Evolutionary conservation across 2,888 invertebrate species (phyloP).

Genomic region (Cryptosula pallasiana): DNA sequence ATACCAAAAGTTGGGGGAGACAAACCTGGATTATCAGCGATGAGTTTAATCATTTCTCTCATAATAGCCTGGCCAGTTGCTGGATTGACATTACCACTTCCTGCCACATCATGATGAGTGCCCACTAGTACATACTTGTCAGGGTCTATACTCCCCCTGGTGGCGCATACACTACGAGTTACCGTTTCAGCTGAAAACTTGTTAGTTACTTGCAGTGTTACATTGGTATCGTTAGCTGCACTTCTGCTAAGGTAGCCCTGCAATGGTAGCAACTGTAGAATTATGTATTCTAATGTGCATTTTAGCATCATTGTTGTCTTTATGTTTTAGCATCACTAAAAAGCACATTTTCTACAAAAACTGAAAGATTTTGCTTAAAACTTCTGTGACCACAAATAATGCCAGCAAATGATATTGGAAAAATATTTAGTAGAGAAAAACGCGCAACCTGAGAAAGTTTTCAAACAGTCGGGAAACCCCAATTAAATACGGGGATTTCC

Average conservation of each 20-base stretch:
- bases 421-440: no score
- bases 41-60: not conserved
- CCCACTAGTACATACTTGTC: slow-evolving; percentile 8
- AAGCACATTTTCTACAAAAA: no score
- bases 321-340: no score
- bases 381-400: no score
- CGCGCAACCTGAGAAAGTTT: no score
- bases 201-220: not conserved
- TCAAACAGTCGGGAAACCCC: no score
- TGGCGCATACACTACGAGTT: not conserved
- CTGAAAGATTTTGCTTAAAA: no score
- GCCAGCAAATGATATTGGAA: no score
- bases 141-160: not conserved
- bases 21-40: not conserved
- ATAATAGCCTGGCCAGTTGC: slow-evolving; percentile 20
- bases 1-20: no score
- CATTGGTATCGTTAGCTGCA: slow-evolving; percentile 1
- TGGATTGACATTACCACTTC: slow-evolving; percentile 4
- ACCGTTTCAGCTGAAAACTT: not conserved
- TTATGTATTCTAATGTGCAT: no score
- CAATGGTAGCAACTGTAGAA: not conserved
- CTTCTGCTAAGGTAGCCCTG: not conserved
- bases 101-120: slow-evolving; percentile 4
- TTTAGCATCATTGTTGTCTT: no score
- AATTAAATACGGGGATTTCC: no score